A percentile compares a stretch with the other conserved stretches of the same genome.
Evolutionary conservation across 2,113 vertebrate genomes (phyloP).

Genomic region (Aegithalos caudatus): DNA sequence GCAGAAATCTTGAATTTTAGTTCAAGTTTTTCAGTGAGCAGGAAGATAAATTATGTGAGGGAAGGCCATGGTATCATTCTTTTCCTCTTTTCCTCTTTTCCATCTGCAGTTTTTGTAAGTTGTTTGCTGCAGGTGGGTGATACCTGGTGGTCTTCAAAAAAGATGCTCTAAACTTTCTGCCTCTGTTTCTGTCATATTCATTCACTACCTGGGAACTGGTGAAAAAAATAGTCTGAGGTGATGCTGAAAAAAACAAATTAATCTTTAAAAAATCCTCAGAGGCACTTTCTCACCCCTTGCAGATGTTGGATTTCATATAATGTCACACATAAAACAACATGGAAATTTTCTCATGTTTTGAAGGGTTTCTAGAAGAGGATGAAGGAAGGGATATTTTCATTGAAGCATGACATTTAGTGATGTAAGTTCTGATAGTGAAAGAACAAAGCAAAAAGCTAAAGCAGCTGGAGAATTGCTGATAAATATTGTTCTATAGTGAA

Average conservation of each 20-base stretch:
- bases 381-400: neutral
- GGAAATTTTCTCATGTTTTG: neutral
- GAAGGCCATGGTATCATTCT: neutral
- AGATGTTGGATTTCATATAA: neutral
- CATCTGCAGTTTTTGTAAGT: too few species aligned
- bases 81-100: too few species aligned
- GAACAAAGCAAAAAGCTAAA: neutral
- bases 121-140: neutral
- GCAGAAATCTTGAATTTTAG: neutral
- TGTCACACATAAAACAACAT: neutral
- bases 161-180: neutral
- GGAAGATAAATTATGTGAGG: neutral
- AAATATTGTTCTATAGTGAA: neutral
- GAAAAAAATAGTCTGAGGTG: neutral
- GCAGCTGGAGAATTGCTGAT: neutral
- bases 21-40: neutral
- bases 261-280: neutral
- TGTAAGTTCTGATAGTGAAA: neutral
- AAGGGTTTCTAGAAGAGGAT: neutral
- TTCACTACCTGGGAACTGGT: neutral
- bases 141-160: neutral
- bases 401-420: neutral
- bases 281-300: neutral
- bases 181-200: neutral
- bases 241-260: neutral